phyloP scores from a whole-genome alignment of 2,113 vertebrate genomes.

The Paradisaea rubra region DNA sequence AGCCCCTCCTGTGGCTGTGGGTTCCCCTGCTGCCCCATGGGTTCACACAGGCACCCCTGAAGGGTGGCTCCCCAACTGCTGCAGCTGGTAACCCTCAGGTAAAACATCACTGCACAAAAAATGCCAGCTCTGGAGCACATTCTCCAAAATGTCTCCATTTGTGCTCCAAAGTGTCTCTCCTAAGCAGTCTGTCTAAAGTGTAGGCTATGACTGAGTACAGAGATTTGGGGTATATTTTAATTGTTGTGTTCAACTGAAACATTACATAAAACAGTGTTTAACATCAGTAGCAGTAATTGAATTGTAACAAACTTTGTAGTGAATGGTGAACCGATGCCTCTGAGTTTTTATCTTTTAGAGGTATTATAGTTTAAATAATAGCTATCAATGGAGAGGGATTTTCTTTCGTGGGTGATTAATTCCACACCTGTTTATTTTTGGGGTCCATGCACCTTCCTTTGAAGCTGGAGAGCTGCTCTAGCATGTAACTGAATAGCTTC shows the following conservation, averaged over 20 bases:
- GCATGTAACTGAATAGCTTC: not conserved
- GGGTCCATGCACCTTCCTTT: not conserved
- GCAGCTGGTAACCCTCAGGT: too few species aligned
- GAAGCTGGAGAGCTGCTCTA: not conserved
- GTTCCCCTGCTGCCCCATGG: not conserved
- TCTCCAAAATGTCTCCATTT: not conserved
- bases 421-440: not conserved
- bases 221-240: not conserved
- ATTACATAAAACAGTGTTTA: not conserved
- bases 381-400: not conserved
- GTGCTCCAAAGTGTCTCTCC: not conserved
- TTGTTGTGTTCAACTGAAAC: not conserved
- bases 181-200: not conserved
- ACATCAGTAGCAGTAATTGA: not conserved
- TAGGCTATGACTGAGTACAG: not conserved
- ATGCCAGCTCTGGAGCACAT: too few species aligned
- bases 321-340: not conserved
- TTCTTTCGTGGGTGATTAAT: not conserved
- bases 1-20: not conserved
- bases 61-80: not conserved
- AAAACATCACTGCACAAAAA: not conserved
- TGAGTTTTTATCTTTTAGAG: not conserved
- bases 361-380: not conserved
- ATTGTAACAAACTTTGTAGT: not conserved
- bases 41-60: not conserved